phyloP scores from a whole-genome alignment of 2,888 invertebrate species.

The Andrena chrysosceles region DNA sequence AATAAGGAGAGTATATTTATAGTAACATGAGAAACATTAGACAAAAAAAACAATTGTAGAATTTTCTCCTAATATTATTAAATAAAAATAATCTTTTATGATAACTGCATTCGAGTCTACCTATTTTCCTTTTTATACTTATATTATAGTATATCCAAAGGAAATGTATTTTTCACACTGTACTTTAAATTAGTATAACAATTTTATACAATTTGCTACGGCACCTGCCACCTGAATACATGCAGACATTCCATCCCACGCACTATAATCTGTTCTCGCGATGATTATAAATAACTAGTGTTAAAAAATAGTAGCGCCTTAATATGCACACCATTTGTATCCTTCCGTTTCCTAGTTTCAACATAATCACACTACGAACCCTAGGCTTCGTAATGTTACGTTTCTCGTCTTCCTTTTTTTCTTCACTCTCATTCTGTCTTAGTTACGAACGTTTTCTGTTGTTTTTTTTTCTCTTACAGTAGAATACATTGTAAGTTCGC shows the following conservation, averaged over 20 bases:
- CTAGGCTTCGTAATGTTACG: constrained; percentile 60
- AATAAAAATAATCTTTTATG: constrained; percentile 51
- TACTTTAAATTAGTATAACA: constrained; percentile 72
- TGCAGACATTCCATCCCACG: constrained; percentile 68
- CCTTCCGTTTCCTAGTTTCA: constrained; percentile 63
- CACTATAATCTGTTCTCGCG: constrained; percentile 64
- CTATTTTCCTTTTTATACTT: constrained; percentile 40
- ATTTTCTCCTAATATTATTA: constrained; percentile 39
- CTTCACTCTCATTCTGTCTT: constrained; percentile 56
- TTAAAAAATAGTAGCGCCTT: constrained; percentile 81
- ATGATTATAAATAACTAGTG: constrained; percentile 79
- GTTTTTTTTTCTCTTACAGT: constrained; percentile 61
- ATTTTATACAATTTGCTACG: constrained; percentile 74
- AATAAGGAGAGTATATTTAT: constrained; percentile 56
- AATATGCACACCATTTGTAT: constrained; percentile 75
- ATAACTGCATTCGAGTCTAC: constrained; percentile 53
- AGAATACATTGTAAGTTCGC: constrained; percentile 74
- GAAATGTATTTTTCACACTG: constrained; percentile 67
- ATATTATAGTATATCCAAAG: constrained; percentile 54
- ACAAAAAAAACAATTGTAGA: constrained; percentile 46
- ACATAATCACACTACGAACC: constrained; percentile 70
- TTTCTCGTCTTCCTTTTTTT: constrained; percentile 20
- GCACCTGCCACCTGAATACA: constrained; percentile 65
- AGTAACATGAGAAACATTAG: constrained; percentile 48
- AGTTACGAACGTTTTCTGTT: constrained; percentile 60